Conservation (phyloP, 2,888 invertebrate genomes). For the Heteromyza rotundicornis region DNA sequence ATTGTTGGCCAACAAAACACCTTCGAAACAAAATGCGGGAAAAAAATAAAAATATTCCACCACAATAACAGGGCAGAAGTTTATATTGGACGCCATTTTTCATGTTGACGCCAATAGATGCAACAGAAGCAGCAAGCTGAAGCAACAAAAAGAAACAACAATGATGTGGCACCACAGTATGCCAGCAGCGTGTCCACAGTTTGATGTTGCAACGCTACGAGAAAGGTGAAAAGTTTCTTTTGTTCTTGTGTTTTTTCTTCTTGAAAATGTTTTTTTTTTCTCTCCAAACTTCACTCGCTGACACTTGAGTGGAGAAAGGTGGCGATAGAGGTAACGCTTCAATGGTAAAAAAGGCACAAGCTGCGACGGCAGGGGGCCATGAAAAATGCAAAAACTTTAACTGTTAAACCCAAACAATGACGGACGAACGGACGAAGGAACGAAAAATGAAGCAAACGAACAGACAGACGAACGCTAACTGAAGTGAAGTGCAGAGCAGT, state of each 20-base stretch:
- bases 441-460: too few relatives aligned
- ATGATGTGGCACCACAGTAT: neutral
- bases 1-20: neutral
- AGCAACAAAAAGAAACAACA: neutral
- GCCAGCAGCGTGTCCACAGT: neutral
- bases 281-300: too few relatives aligned
- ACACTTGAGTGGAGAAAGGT: neutral
- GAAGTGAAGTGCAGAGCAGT: too few relatives aligned
- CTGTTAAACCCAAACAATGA: neutral
- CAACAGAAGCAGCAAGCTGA: neutral
- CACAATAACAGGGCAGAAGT: neutral
- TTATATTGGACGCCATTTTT: slow-evolving; percentile 4
- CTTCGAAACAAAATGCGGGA: neutral
- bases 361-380: too few relatives aligned
- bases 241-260: too few relatives aligned
- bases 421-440: neutral
- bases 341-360: too few relatives aligned
- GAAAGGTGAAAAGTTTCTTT: neutral
- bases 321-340: neutral
- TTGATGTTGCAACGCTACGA: neutral
- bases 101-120: slow-evolving; percentile 2
- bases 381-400: neutral
- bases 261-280: too few relatives aligned
- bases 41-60: neutral
- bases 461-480: too few relatives aligned